Conservation (phyloP, 2,113 vertebrate species). For the Myanophis thanlyinensis region DNA sequence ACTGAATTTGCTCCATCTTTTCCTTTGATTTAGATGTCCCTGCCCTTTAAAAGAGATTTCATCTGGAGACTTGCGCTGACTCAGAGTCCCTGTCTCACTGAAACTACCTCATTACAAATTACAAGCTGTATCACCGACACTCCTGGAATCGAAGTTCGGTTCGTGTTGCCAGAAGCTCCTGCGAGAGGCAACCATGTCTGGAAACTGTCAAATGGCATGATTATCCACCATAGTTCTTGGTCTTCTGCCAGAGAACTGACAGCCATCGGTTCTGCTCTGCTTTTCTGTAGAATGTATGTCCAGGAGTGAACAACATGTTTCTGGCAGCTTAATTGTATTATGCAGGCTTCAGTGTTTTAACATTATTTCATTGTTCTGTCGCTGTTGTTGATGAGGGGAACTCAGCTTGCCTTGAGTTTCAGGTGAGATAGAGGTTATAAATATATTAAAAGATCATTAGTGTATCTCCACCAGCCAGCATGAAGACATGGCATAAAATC, state of each 20-base stretch:
- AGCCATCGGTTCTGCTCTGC: constrained; percentile 55
- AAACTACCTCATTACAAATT: neutral
- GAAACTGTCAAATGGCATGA: constrained; percentile 29
- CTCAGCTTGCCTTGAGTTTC: neutral
- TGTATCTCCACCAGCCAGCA: neutral
- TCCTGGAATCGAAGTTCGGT: neutral
- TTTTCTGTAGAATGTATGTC: constrained; percentile 56
- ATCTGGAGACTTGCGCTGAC: neutral
- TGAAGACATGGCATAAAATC: neutral
- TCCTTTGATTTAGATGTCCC: neutral
- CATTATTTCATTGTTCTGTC: neutral
- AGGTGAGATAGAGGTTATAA: neutral
- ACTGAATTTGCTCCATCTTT: neutral
- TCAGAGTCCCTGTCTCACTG: neutral
- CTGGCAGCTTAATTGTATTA: constrained; percentile 62
- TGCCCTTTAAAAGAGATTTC: neutral
- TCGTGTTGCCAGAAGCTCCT: constrained; percentile 5
- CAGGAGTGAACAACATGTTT: constrained; percentile 54
- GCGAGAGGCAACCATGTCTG: constrained; percentile 36
- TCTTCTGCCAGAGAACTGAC: constrained; percentile 55
- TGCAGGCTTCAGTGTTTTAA: constrained; percentile 12
- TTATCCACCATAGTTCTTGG: constrained; percentile 48
- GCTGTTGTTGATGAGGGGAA: accelerated
- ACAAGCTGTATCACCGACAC: neutral
- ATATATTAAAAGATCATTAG: neutral